Conservation (phyloP, 2,113 vertebrate genomes). For the Scophthalmus maximus region DNA sequence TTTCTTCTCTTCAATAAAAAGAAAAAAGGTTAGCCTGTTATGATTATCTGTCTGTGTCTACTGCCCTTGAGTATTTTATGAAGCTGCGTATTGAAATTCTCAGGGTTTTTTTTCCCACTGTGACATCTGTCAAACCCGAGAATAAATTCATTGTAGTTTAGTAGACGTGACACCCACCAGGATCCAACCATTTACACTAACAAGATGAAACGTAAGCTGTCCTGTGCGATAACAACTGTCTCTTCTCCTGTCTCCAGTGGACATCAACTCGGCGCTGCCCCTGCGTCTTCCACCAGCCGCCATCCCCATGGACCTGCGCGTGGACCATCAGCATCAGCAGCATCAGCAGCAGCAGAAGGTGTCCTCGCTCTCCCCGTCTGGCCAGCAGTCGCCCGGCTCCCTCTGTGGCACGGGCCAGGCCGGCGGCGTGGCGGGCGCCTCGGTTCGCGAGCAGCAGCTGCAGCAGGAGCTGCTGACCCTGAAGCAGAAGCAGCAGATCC, state of each 20-base stretch:
- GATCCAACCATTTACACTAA: not conserved
- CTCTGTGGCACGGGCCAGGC: constrained; percentile 26
- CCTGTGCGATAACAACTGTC: not conserved
- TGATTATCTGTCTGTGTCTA: not conserved
- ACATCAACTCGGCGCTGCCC: constrained; percentile 92
- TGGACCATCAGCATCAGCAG: constrained; percentile 85
- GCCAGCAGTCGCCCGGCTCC: constrained; percentile 55
- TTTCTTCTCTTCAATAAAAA: not conserved
- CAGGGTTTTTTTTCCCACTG: too few relatives aligned
- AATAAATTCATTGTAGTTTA: not conserved
- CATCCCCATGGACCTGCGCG: constrained; percentile 95
- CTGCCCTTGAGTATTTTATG: not conserved
- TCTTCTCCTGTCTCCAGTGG: constrained; percentile 81
- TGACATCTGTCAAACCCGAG: not conserved
- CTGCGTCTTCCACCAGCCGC: constrained; percentile 90
- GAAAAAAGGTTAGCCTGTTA: not conserved
- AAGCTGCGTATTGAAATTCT: not conserved
- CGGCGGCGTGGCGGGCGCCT: constrained; percentile 65
- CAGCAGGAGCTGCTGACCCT: constrained; percentile 96
- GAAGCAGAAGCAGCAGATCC: constrained; percentile 99
- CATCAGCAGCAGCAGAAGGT: constrained; percentile 90
- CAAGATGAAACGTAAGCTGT: not conserved
- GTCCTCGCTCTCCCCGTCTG: constrained; percentile 83
- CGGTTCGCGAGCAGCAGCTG: constrained; percentile 91
- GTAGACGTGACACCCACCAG: not conserved